Base-by-base conservation (phyloP, 2,888 invertebrate genomes). In the Oxystoma pomonae region DNA sequence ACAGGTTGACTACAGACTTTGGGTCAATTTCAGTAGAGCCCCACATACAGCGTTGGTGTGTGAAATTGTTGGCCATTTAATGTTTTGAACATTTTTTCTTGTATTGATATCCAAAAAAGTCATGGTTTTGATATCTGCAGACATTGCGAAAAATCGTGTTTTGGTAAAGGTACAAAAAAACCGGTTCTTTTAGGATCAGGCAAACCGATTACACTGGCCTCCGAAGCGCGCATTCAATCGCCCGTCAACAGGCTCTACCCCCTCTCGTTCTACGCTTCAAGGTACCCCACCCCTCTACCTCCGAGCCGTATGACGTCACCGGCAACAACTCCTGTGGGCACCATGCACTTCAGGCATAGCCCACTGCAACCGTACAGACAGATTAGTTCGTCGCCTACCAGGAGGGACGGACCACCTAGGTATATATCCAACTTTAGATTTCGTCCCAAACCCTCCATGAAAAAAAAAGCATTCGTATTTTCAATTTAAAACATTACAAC, bases 171-270 rank as follows among this genome's bases (percentile, higher is more conserved):
- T n/a, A n/a, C n/a, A n/a, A n/a, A n/a, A n/a, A n/a, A n/a, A n/a
- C n/a, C n/a, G n/a, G n/a, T n/a, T n/a, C n/a, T 59, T 67, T 60
- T 35, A 57, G 73, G 73, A 0, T 94, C 93, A 56, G 92, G 91
- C 17, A 92, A 94, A 74, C 89, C 94, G 0, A 91, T 97, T 74
- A 96, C 96, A 1, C 87, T 88, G 3, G 91, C 91, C 0, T 96
- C 95, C 1, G 94, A 94, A 0, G 96, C 96, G 0, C 85, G 91
- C 60, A 94, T 97, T 64, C 89, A 90, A 71, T 89, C 86, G 66
- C 96, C 96, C 0, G 89, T 92, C 68, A 93, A 94, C 73, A 85
- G 96, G 64, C 85, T 88, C 74, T 87, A 89, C 71, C 93, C 94
- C 0, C 78, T 93, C 1, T 90, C 90, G 1, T 90, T 90, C 73